Evolutionary conservation across 2,888 invertebrate genomes (phyloP), one percentile per base, ranked within the genome.

Genomic region (Theretra japonica): DNA sequence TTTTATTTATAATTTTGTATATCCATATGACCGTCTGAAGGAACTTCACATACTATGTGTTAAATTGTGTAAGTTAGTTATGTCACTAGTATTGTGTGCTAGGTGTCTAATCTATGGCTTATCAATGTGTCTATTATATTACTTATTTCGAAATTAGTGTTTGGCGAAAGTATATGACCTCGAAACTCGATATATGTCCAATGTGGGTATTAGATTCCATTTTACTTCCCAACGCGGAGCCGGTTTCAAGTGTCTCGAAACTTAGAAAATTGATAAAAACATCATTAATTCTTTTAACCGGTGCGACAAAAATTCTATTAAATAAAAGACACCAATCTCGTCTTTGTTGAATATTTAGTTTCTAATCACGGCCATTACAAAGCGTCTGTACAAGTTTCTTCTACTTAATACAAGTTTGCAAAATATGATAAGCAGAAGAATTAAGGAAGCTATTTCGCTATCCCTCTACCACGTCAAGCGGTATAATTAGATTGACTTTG

Each of bases 391-490:
- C 28, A 50, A 70, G 53, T 70, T 56, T 73, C 75, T 74, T 79
- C 58, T 73, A 53, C 75, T 72, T 73, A 80, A 81, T 82, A 79
- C 74, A 83, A 85, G 82, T 82, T 82, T 75, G 77, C 76, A 82
- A 86, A 86, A 85, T 82, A 80, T 78, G 81, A 84, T 82, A 79
- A 86, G 73, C 81, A 76, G 80, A 82, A 87, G 82, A 88, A 88
- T 88, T 86, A 87, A 82, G 84, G 84, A 89, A 89, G 88, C 89
- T 84, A 90, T 90, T 90, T 90, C 85, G 86, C 86, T 86, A 86
- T 87, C 87, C 87, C 85, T 88, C 87, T 86, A 88, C 85, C 81
- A 88, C 86, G 83, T 86, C 88, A 88, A 88, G 90, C 90, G 86
- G 75, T 77, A 86, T 90, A 90, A 91, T 90, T 90, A 86, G 85